Conservation (phyloP, 1,140 invertebrate species). For the Probaryconus sp. region DNA sequence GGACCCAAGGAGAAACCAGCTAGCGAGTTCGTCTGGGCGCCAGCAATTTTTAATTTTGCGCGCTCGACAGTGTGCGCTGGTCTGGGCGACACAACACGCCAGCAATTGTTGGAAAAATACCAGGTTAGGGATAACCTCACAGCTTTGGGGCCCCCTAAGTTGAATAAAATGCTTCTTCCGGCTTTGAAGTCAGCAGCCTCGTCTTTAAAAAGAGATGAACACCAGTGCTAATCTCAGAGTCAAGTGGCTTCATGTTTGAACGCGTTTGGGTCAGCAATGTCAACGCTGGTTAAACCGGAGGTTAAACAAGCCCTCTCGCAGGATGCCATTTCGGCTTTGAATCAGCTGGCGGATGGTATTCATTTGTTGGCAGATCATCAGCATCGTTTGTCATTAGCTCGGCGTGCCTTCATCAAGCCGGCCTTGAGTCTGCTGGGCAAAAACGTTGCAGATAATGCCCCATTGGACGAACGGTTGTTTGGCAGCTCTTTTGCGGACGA, state of each 20-base stretch:
- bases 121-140: conserved; percentile 9
- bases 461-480: conserved; percentile 22
- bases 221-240: conserved; percentile 4
- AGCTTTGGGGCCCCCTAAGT: conserved; percentile 22
- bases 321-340: background rate
- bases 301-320: background rate
- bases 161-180: conserved; percentile 23
- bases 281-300: background rate
- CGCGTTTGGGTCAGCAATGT: conserved; percentile 1
- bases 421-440: conserved; percentile 11
- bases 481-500: conserved; percentile 17
- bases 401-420: conserved; percentile 19
- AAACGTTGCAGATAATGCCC: conserved; percentile 7
- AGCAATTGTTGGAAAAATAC: conserved; percentile 7
- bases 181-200: conserved; percentile 2
- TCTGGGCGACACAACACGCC: background rate
- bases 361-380: conserved; percentile 3
- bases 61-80: conserved; percentile 5
- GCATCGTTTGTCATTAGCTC: conserved; percentile 5
- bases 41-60: conserved; percentile 3
- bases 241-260: conserved; percentile 30
- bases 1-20: background rate
- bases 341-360: conserved; percentile 13
- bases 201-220: conserved; percentile 16
- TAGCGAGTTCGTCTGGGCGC: background rate